Percentiles rank a stretch among this genome's conserved stretches.
Conservation (phyloP, 2,113 vertebrate genomes). For the Rhea pennata region DNA sequence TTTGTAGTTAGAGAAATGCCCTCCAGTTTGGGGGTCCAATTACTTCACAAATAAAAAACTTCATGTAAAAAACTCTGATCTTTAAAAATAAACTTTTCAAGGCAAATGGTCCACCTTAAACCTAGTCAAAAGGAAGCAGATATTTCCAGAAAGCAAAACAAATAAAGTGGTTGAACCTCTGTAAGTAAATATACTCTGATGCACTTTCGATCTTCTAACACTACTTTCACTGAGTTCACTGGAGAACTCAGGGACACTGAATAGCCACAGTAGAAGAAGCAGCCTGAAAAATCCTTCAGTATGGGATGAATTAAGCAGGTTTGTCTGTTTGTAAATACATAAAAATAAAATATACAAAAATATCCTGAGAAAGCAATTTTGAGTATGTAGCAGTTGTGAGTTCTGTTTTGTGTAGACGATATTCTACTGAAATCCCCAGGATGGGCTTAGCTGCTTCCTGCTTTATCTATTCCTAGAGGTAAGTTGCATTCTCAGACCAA, state of each 20-base stretch:
- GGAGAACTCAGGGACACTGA: neutral
- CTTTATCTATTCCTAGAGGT: neutral
- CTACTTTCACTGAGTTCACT: neutral
- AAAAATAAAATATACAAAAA: slow-evolving; percentile 29
- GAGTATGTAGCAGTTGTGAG: neutral
- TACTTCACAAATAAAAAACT: neutral
- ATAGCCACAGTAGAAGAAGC: neutral
- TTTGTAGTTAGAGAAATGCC: neutral
- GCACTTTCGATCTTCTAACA: neutral
- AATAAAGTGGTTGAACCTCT: neutral
- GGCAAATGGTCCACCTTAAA: neutral
- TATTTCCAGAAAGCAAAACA: slow-evolving; percentile 44
- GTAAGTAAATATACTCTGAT: neutral
- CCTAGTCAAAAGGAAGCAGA: neutral
- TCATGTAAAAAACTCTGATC: neutral
- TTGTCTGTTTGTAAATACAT: slow-evolving; percentile 9
- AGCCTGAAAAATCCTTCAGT: slow-evolving; percentile 43
- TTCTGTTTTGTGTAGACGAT: neutral
- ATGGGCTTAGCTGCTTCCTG: neutral
- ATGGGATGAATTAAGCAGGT: neutral
- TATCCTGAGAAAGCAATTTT: slow-evolving; percentile 21
- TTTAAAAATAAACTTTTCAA: neutral
- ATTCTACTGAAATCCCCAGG: neutral
- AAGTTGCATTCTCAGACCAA: neutral
- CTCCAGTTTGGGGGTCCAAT: neutral